Evolutionary conservation across 2,797 vertebrate species (phyloP).

Genomic region (Alfaro cultratus): DNA sequence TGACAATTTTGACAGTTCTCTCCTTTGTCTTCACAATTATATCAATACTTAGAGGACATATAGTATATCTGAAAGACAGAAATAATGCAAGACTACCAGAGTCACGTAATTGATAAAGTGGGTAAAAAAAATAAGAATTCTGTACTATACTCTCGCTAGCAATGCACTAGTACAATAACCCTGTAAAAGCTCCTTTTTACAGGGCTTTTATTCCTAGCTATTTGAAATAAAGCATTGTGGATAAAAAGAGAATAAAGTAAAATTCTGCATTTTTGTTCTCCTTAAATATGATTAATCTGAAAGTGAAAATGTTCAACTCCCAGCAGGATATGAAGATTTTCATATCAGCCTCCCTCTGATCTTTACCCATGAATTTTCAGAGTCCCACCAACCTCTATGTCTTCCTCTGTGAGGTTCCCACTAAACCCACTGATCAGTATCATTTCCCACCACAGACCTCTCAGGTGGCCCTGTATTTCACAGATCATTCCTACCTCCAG

Average conservation of each 20-base stretch:
- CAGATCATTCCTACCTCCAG: constrained; percentile 43
- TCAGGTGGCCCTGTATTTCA: constrained; percentile 63
- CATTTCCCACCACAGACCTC: constrained; percentile 53
- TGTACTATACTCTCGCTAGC: too few relatives aligned
- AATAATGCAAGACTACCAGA: not conserved
- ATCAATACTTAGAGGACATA: constrained; percentile 2
- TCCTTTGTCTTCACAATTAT: constrained; percentile 28
- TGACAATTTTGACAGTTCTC: constrained; percentile 58
- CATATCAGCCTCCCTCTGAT: constrained; percentile 38
- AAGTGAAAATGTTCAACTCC: constrained; percentile 6
- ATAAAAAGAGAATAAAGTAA: not conserved
- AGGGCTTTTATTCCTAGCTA: not conserved
- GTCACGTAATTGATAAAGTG: not conserved
- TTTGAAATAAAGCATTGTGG: not conserved
- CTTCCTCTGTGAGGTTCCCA: constrained; percentile 34
- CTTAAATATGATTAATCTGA: not conserved
- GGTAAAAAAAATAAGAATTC: not conserved
- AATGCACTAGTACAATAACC: not conserved
- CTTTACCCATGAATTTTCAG: constrained; percentile 26
- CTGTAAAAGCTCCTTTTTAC: not conserved
- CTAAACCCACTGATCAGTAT: constrained; percentile 71
- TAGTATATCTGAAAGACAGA: not conserved
- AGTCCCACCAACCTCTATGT: constrained; percentile 33
- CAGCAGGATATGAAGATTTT: constrained; percentile 19
- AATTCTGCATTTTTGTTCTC: not conserved